Conservation (phyloP, 2,113 vertebrate species). For the Perognathus longimembris region DNA sequence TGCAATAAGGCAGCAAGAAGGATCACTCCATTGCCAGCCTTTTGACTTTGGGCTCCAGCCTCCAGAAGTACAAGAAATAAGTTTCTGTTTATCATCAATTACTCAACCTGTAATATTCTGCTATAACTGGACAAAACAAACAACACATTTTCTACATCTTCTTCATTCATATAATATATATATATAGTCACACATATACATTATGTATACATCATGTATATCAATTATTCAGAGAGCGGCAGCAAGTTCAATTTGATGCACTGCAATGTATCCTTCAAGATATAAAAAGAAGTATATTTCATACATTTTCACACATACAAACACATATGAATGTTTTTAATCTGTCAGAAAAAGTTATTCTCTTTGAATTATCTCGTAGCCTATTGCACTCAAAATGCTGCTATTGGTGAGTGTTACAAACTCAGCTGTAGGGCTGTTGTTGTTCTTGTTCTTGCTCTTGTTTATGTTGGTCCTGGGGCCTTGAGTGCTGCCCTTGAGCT, state of each 20-base stretch:
- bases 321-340: not conserved
- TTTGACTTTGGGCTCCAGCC: not conserved
- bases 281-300: not conserved
- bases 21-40: no score
- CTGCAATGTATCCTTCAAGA: not conserved
- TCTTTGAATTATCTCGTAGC: not conserved
- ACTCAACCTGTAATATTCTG: not conserved
- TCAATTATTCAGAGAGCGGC: not conserved
- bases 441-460: no score
- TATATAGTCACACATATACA: not conserved
- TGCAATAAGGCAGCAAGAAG: not conserved
- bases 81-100: no score
- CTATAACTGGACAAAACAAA: not conserved
- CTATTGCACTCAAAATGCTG: not conserved
- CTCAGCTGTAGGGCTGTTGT: not conserved
- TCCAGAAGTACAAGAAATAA: not conserved
- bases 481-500: no score
- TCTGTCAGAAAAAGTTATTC: not conserved
- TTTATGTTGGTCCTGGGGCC: not conserved
- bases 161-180: not conserved
- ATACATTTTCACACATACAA: not conserved
- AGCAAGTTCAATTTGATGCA: not conserved
- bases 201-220: not conserved
- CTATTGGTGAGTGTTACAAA: not conserved
- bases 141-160: not conserved